Evolutionary conservation across 2,888 invertebrate genomes (phyloP).

Genomic region (Hypomecis atomaria): DNA sequence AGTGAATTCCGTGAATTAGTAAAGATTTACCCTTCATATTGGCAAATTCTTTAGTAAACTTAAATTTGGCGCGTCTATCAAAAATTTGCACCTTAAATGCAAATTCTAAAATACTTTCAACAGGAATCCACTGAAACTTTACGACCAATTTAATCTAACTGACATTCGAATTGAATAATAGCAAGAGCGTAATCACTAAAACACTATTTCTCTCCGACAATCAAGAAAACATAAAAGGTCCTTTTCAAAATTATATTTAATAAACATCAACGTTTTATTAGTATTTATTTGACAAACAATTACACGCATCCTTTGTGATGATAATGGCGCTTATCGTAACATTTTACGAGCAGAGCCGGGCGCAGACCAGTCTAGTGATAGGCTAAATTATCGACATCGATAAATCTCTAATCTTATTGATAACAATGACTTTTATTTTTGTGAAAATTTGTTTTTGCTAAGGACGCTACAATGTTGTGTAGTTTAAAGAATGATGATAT

Average conservation of each 20-base stretch:
- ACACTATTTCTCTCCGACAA: slow-evolving; percentile 60
- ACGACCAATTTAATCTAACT: slow-evolving; percentile 39
- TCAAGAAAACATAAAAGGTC: slow-evolving; percentile 63
- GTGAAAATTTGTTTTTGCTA: no score
- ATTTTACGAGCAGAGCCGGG: slow-evolving; percentile 72
- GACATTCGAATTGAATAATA: slow-evolving; percentile 38
- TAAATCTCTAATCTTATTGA: background rate
- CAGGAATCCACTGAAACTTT: slow-evolving; percentile 28
- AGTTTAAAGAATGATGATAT: no score
- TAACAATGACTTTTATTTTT: no score
- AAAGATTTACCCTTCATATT: no score
- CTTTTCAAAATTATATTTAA: slow-evolving; percentile 78
- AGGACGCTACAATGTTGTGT: no score
- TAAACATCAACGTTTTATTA: slow-evolving; percentile 82
- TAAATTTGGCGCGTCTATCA: no score
- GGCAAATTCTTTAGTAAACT: no score
- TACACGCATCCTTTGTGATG: slow-evolving; percentile 83
- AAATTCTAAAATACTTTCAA: slow-evolving; percentile 5
- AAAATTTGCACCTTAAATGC: no score
- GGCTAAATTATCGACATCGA: slow-evolving; percentile 32
- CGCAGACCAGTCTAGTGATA: slow-evolving; percentile 57
- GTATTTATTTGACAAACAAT: slow-evolving; percentile 85
- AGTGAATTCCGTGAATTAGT: no score
- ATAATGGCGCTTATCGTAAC: slow-evolving; percentile 80
- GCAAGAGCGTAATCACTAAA: slow-evolving; percentile 45